These are phyloP conservation scores for Columbina picui DNA, from an alignment of 2,113 vertebrate species.

Conservation along the genomic window DNA sequence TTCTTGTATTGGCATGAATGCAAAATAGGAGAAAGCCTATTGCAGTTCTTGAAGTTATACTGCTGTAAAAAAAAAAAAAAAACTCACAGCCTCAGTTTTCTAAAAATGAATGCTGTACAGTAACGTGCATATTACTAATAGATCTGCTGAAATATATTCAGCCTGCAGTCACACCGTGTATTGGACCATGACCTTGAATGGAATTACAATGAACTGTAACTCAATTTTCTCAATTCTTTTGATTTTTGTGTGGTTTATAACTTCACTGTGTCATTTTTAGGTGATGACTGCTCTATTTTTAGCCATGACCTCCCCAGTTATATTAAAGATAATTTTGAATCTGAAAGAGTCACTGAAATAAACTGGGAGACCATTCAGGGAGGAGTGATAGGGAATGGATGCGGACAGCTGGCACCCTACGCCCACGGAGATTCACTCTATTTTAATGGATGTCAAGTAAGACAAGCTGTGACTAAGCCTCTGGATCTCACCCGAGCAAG, in stretches of 20 bases:
- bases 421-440: constrained; percentile 97
- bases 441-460: constrained; percentile 95
- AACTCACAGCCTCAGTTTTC: not conserved
- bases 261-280: constrained; percentile 68
- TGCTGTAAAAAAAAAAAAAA: not conserved
- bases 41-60: not conserved
- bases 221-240: not conserved
- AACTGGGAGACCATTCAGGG: constrained; percentile 97
- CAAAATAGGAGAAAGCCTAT: not conserved
- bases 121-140: not conserved
- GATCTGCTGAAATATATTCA: not conserved
- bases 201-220: not conserved
- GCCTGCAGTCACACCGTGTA: not conserved
- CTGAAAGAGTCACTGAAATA: constrained; percentile 88
- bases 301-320: constrained; percentile 92
- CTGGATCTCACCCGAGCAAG: constrained; percentile 97
- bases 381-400: constrained; percentile 92
- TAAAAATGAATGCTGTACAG: not conserved
- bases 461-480: constrained; percentile 93
- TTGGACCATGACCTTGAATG: not conserved
- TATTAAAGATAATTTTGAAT: constrained; percentile 99
- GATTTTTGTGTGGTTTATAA: not conserved
- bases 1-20: not conserved
- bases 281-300: constrained; percentile 93
- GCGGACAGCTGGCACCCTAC: constrained; percentile 94